Evolutionary conservation across 2,113 vertebrate species (phyloP).

Genomic region (Platichthys stellatus): DNA sequence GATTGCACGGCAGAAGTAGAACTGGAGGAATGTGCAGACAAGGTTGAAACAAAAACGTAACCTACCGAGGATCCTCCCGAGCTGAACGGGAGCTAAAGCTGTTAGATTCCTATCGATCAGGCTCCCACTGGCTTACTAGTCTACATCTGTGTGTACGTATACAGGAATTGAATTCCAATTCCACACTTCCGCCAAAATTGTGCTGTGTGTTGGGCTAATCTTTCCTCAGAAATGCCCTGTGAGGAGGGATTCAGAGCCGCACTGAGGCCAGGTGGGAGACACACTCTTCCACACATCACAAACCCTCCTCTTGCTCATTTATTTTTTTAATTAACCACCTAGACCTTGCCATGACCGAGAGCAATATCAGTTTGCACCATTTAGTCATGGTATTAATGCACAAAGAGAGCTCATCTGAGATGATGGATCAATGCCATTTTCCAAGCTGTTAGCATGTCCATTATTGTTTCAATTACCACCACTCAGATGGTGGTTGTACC

Average conservation of each 20-base stretch:
- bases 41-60: conserved; percentile 51
- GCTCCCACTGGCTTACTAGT: conserved; percentile 57
- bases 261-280: conserved; percentile 23
- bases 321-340: conserved; percentile 69
- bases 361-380: conserved; percentile 66
- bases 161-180: conserved; percentile 73
- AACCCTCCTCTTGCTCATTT: conserved; percentile 56
- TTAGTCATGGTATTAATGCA: conserved; percentile 69
- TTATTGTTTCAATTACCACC: conserved; percentile 78
- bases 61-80: conserved; percentile 55
- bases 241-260: conserved; percentile 32
- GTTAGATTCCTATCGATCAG: conserved; percentile 61
- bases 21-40: conserved; percentile 24
- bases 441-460: conserved; percentile 68
- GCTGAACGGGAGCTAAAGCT: conserved; percentile 48
- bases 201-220: conserved; percentile 56
- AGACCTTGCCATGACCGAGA: conserved; percentile 59
- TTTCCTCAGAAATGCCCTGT: conserved; percentile 42
- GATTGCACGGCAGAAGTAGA: conserved; percentile 28
- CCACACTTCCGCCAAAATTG: conserved; percentile 59
- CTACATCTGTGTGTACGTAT: conserved; percentile 62
- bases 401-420: conserved; percentile 66
- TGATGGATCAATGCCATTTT: conserved; percentile 77
- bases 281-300: conserved; percentile 36
- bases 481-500: conserved; percentile 66